Percentiles rank a stretch among this genome's conserved stretches.
These are phyloP conservation scores for Echinarachnius parma DNA, from an alignment of 53 echinoderm and acorn worm species.

Conservation along the genomic window DNA sequence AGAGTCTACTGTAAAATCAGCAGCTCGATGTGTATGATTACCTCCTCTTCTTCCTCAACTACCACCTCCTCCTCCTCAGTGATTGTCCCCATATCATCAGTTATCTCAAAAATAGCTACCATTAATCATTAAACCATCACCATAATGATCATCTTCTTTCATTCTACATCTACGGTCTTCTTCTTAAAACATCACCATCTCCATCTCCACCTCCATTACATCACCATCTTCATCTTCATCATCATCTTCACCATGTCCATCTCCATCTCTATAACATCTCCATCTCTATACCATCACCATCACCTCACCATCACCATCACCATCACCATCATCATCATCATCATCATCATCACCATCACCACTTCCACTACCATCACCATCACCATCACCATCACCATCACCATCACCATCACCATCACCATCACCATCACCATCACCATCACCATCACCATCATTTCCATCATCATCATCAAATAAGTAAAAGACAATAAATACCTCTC, in stretches of 20 bases:
- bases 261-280: background rate
- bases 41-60: too few relatives aligned
- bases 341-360: constrained; percentile 17
- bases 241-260: constrained; percentile 1
- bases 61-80: too few relatives aligned
- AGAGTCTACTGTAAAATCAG: background rate
- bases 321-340: constrained; percentile 14
- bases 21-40: too few relatives aligned
- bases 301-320: constrained; percentile 25
- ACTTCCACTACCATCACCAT: constrained; percentile 20
- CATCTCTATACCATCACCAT: constrained; percentile 9
- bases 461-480: background rate
- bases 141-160: too few relatives aligned
- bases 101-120: too few relatives aligned
- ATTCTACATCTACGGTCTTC: too few relatives aligned
- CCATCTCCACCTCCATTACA: too few relatives aligned
- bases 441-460: background rate
- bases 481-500: constrained; percentile 60
- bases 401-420: constrained; percentile 16
- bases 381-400: constrained; percentile 13
- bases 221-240: background rate
- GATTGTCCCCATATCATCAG: too few relatives aligned
- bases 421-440: constrained; percentile 7
- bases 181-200: too few relatives aligned
- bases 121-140: too few relatives aligned